These are phyloP conservation scores for Mixornis gularis DNA, from an alignment of 2,113 vertebrate species.

Conservation along the genomic window DNA sequence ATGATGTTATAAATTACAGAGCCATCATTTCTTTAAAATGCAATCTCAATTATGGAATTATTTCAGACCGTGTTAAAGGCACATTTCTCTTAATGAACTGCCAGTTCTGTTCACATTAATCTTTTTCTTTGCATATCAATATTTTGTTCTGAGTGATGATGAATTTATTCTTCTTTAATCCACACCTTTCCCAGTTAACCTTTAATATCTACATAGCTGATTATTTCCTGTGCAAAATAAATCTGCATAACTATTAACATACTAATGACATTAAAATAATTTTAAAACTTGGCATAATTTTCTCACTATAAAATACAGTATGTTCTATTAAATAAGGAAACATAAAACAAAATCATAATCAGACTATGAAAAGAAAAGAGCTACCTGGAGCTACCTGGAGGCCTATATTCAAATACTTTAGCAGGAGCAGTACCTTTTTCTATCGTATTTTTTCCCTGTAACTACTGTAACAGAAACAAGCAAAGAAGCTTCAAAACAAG, in stretches of 20 bases:
- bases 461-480: neutral
- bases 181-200: neutral
- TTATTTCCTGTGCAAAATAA: neutral
- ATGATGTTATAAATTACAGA: neutral
- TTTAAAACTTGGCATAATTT: neutral
- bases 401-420: neutral
- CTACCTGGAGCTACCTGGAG: neutral
- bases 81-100: constrained; percentile 2
- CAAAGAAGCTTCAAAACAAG: neutral
- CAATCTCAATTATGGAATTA: neutral
- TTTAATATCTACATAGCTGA: neutral
- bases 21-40: neutral
- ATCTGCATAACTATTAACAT: neutral
- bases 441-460: neutral
- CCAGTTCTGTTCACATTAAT: neutral
- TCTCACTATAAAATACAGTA: neutral
- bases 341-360: neutral
- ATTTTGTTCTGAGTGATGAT: neutral
- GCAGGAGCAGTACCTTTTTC: neutral
- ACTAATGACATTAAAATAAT: neutral
- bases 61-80: neutral
- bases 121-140: neutral
- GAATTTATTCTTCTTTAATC: neutral
- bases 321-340: neutral
- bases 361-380: neutral